phyloP scores from a whole-genome alignment of 2,797 vertebrate species.

The Neosilurus hyrtlii region DNA sequence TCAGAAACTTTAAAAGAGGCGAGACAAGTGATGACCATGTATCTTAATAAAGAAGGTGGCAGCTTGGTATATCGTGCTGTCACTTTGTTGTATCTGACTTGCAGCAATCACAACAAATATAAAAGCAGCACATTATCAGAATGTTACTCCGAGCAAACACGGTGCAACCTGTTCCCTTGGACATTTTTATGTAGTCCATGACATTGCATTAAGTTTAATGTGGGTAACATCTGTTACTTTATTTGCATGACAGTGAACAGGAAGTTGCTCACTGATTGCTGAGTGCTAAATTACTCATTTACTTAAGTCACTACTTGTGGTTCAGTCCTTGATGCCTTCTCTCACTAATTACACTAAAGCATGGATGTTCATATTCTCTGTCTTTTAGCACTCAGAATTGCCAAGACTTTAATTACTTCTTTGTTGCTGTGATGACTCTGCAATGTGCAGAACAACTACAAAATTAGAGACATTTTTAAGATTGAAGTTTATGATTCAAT shows the following conservation, averaged over 20 bases:
- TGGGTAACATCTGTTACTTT: constrained; percentile 25
- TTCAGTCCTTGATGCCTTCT: constrained; percentile 44
- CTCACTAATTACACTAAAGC: background rate
- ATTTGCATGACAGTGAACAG: constrained; percentile 17
- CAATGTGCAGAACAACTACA: constrained; percentile 58
- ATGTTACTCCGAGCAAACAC: background rate
- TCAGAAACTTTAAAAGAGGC: constrained; percentile 55
- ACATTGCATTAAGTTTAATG: constrained; percentile 25
- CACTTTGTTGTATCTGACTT: background rate
- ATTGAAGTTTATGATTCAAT: constrained; percentile 54
- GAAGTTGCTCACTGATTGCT: constrained; percentile 12
- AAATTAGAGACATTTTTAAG: constrained; percentile 59
- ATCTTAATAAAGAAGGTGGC: constrained; percentile 2
- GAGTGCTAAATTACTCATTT: constrained; percentile 40
- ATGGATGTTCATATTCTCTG: background rate
- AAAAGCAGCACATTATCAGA: background rate
- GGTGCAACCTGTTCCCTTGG: background rate
- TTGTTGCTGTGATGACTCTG: background rate
- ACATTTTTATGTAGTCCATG: constrained; percentile 9
- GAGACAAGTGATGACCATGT: constrained; percentile 51
- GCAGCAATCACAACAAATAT: constrained; percentile 4
- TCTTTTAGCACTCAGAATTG: background rate
- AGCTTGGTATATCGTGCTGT: background rate
- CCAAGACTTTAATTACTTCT: background rate
- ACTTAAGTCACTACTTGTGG: constrained; percentile 35